Percentiles rank a stretch among this genome's conserved stretches.
phyloP scores from a whole-genome alignment of 2,888 invertebrate genomes.

The Bugulina stolonifera region DNA sequence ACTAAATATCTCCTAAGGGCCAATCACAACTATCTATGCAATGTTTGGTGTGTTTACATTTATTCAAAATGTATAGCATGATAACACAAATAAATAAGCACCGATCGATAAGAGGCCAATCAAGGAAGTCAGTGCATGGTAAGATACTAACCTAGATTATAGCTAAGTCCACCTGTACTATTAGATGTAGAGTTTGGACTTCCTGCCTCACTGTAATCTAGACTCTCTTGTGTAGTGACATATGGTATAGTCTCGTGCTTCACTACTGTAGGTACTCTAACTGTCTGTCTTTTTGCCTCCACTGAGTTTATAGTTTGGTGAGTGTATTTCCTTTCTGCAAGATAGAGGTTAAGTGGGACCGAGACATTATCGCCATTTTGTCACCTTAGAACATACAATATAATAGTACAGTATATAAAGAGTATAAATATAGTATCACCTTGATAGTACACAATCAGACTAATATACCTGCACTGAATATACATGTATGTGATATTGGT shows the following conservation, averaged over 20 bases:
- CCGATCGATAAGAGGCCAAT: too few species aligned
- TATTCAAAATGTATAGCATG: too few species aligned
- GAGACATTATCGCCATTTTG: constrained; percentile 32
- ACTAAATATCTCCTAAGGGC: too few species aligned
- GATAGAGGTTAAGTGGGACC: constrained; percentile 23
- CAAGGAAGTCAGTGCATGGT: too few species aligned
- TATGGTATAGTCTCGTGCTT: constrained; percentile 11
- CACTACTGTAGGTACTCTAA: neutral
- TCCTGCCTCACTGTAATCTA: constrained; percentile 1
- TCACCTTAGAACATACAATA: constrained; percentile 14
- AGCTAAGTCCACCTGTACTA: neutral
- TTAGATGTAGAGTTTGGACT: constrained; percentile 16
- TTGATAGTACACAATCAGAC: constrained; percentile 52
- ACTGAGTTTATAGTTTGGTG: constrained; percentile 6
- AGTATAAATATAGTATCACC: constrained; percentile 31
- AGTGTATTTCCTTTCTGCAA: constrained; percentile 33
- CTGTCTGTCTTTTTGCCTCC: constrained; percentile 6
- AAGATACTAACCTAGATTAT: neutral
- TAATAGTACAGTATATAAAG: neutral
- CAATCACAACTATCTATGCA: too few species aligned
- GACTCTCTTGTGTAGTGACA: neutral
- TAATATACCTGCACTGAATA: too few species aligned
- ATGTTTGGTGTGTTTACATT: too few species aligned
- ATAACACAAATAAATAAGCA: too few species aligned
- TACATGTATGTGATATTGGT: too few species aligned